Conservation (phyloP, 2,888 invertebrate species). For the Drosophila limbata region DNA sequence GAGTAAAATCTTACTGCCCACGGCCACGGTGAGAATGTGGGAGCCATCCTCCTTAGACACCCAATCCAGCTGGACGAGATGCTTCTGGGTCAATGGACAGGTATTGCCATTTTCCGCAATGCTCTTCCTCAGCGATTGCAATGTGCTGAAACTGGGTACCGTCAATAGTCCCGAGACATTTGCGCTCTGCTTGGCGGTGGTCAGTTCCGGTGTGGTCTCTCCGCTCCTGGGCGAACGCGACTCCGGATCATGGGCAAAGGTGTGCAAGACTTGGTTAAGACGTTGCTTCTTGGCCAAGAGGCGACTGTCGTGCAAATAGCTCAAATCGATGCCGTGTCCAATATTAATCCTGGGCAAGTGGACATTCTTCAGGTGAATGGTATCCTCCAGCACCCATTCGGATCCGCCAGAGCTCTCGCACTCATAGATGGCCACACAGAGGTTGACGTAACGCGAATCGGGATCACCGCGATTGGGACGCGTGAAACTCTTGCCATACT, state of each 20-base stretch:
- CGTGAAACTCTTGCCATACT: slow-evolving; percentile 95
- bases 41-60: slow-evolving; percentile 99
- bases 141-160: slow-evolving; percentile 95
- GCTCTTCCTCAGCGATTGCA: slow-evolving; percentile 94
- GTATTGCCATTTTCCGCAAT: slow-evolving; percentile 97
- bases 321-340: slow-evolving; percentile 93
- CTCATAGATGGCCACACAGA: slow-evolving; percentile 98
- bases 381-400: slow-evolving; percentile 97
- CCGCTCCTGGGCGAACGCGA: slow-evolving; percentile 87
- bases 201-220: slow-evolving; percentile 84
- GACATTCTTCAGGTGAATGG: slow-evolving; percentile 96
- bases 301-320: slow-evolving; percentile 92
- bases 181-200: slow-evolving; percentile 66
- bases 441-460: slow-evolving; percentile 93
- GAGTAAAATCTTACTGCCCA: slow-evolving; percentile 95
- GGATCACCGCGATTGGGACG: slow-evolving; percentile 91
- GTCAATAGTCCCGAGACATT: slow-evolving; percentile 88
- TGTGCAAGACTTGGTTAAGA: slow-evolving; percentile 92
- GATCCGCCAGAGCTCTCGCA: slow-evolving; percentile 99
- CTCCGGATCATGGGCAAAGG: slow-evolving; percentile 91
- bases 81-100: slow-evolving; percentile 95
- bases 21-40: slow-evolving; percentile 98
- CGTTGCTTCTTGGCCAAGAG: slow-evolving; percentile 93
- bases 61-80: slow-evolving; percentile 98
- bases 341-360: slow-evolving; percentile 93